phyloP scores from a whole-genome alignment of 2,113 vertebrate genomes.

The Tupaia tana region DNA sequence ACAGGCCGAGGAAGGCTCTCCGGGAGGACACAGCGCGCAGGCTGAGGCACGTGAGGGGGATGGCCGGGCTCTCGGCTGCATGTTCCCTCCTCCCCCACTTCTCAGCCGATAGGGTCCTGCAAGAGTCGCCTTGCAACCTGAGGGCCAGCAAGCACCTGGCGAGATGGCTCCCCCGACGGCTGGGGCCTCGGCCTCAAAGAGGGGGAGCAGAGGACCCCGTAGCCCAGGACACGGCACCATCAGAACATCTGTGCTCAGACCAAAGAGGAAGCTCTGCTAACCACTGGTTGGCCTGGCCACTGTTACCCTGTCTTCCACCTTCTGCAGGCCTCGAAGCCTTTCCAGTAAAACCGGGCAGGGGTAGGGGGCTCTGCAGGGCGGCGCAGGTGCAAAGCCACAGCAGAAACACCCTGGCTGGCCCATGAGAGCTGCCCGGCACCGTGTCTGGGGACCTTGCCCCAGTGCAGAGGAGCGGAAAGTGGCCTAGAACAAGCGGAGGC shows the following conservation, averaged over 20 bases:
- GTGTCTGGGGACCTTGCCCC: too few species aligned
- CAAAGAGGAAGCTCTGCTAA: too few species aligned
- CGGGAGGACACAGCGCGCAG: rapidly evolving
- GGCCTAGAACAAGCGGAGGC: neutral
- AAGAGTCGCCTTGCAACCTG: neutral
- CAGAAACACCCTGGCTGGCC: too few species aligned
- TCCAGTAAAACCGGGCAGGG: neutral
- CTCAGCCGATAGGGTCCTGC: neutral
- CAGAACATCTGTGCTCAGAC: neutral
- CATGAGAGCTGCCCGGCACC: too few species aligned
- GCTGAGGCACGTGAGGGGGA: neutral
- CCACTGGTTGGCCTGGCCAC: rapidly evolving
- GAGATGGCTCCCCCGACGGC: neutral
- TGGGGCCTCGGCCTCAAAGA: neutral
- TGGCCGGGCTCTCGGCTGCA: rapidly evolving
- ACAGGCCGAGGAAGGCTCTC: neutral
- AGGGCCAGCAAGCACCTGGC: rapidly evolving
- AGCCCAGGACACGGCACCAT: neutral
- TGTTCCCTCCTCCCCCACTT: neutral
- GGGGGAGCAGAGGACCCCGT: rapidly evolving
- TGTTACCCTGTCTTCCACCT: neutral
- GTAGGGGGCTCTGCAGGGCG: too few species aligned
- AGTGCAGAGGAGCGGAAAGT: neutral
- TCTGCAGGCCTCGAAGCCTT: neutral
- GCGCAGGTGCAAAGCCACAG: too few species aligned